Evolutionary conservation across 1,140 invertebrate genomes (phyloP).

Genomic region (Marisa cornuarietis): DNA sequence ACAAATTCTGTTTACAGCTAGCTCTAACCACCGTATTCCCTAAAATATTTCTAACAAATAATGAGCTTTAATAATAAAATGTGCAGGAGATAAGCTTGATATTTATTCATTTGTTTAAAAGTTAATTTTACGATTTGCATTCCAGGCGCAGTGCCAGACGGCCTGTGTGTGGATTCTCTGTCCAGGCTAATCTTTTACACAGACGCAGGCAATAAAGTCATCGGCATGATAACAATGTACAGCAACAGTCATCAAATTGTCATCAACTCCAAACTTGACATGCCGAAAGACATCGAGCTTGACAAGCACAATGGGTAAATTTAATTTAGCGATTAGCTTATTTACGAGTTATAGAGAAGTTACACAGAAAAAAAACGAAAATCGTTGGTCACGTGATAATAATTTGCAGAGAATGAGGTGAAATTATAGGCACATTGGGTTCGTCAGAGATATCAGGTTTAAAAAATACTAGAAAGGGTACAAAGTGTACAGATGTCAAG

Average conservation of each 20-base stretch:
- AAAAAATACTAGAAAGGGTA: too few species aligned
- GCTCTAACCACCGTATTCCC: background rate
- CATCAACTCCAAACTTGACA: slow-evolving; percentile 84
- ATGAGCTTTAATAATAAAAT: background rate
- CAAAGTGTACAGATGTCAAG: too few species aligned
- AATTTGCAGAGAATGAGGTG: too few species aligned
- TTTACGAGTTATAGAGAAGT: too few species aligned
- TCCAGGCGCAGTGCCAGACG: slow-evolving; percentile 11
- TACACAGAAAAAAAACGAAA: too few species aligned
- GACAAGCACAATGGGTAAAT: slow-evolving; percentile 74
- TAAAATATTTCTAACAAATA: background rate
- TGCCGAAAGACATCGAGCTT: slow-evolving; percentile 91
- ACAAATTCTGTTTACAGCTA: background rate
- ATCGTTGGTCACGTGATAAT: too few species aligned
- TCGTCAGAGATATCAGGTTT: too few species aligned
- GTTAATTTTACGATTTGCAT: background rate
- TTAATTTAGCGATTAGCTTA: too few species aligned
- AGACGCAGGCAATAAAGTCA: slow-evolving; percentile 48
- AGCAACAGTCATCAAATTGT: slow-evolving; percentile 72
- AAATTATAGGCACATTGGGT: too few species aligned
- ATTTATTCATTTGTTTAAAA: background rate
- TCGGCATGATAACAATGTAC: slow-evolving; percentile 42
- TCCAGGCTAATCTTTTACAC: slow-evolving; percentile 49
- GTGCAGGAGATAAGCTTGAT: background rate
- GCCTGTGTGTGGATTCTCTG: slow-evolving; percentile 44